phyloP scores from a whole-genome alignment of 2,888 invertebrate species.

The Ophion obscuratus region DNA sequence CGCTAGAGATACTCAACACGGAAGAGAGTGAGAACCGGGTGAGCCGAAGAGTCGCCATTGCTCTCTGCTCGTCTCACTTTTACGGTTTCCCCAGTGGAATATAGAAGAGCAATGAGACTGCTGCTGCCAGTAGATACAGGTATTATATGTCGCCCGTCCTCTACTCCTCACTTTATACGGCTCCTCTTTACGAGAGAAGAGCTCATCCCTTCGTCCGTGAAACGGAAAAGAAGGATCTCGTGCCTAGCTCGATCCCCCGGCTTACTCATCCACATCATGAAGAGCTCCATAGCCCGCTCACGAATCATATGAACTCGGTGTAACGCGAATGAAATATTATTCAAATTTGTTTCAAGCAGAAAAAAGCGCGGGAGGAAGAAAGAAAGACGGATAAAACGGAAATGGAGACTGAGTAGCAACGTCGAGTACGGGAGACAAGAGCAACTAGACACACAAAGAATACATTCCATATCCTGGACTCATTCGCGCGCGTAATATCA shows the following conservation, averaged over 20 bases:
- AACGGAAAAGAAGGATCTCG: conserved; percentile 38
- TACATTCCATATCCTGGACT: conserved; percentile 7
- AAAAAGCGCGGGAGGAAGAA: not conserved
- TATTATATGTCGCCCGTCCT: conserved; percentile 47
- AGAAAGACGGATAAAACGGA: not conserved
- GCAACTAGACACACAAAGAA: conserved; percentile 25
- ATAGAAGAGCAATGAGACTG: conserved; percentile 32
- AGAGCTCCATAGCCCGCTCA: conserved; percentile 31
- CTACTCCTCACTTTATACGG: conserved; percentile 42
- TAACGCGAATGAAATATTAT: conserved; percentile 69
- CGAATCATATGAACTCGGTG: conserved; percentile 46
- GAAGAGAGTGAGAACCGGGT: conserved; percentile 12
- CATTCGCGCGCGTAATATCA: not conserved
- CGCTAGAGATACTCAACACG: conserved; percentile 36
- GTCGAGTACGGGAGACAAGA: conserved; percentile 14
- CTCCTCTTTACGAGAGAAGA: conserved; percentile 48
- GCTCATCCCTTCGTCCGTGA: conserved; percentile 54
- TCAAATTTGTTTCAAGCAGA: conserved; percentile 64
- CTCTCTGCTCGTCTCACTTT: conserved; percentile 52
- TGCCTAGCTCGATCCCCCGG: conserved; percentile 36
- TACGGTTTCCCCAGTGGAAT: conserved; percentile 17
- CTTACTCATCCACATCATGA: conserved; percentile 59
- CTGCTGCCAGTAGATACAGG: conserved; percentile 50
- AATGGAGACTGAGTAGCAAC: not conserved
- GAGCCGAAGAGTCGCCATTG: conserved; percentile 33